Percentiles rank a stretch among this genome's conserved stretches.
Evolutionary conservation across 2,888 invertebrate species (phyloP).

Genomic region (Psylliodes chrysocephalus): DNA sequence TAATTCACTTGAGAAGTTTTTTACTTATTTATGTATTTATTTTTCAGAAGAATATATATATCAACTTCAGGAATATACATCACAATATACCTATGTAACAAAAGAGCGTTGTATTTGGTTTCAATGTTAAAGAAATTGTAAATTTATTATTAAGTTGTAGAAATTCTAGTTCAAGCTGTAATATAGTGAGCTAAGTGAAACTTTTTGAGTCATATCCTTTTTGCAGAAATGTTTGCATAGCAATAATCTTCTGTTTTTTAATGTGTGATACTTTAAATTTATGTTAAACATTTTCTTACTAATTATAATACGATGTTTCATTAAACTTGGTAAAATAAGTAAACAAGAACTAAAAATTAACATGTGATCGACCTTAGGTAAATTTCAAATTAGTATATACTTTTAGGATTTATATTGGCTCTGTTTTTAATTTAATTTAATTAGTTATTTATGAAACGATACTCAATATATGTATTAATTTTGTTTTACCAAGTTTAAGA

Average conservation of each 20-base stretch:
- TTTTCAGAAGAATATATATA: slow-evolving; percentile 36
- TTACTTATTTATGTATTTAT: no score
- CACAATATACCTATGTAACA: slow-evolving; percentile 7
- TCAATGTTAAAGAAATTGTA: slow-evolving; percentile 36
- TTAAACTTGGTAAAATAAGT: background rate
- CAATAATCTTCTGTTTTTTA: slow-evolving; percentile 63
- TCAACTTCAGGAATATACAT: slow-evolving; percentile 30
- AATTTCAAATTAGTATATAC: no score
- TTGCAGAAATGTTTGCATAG: slow-evolving; percentile 63
- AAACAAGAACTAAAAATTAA: no score
- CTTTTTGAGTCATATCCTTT: slow-evolving; percentile 44
- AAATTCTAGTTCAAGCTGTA: slow-evolving; percentile 39
- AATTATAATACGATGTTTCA: slow-evolving; percentile 27
- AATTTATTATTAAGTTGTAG: slow-evolving; percentile 41
- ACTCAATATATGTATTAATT: no score
- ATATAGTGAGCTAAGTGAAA: slow-evolving; percentile 41
- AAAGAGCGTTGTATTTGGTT: slow-evolving; percentile 19
- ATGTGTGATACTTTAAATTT: slow-evolving; percentile 53
- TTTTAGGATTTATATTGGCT: no score
- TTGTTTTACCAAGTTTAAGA: background rate
- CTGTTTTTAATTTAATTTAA: no score
- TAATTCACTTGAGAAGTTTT: no score
- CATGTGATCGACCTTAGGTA: no score
- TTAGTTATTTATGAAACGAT: no score
- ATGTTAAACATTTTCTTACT: slow-evolving; percentile 30